A percentile compares a stretch with the other conserved stretches of the same genome.
These are phyloP conservation scores for Bettongia penicillata DNA, from an alignment of 2,113 vertebrate species.

Conservation along the genomic window DNA sequence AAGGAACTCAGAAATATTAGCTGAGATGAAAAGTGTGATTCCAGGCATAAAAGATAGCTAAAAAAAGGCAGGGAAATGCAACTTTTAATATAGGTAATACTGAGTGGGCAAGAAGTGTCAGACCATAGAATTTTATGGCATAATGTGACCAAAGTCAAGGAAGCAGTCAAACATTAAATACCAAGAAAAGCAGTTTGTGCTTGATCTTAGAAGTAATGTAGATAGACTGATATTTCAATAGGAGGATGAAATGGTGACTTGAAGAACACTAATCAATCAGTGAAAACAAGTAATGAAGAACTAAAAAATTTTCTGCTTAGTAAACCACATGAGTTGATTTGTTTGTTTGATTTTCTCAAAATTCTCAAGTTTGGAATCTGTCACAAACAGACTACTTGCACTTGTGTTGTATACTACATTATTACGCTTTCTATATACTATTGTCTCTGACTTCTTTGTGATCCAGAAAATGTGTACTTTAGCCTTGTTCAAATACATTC, in stretches of 20 bases:
- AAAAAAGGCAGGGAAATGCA: neutral
- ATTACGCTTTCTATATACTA: neutral
- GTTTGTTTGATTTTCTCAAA: neutral
- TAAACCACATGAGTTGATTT: neutral
- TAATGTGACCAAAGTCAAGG: neutral
- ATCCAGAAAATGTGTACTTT: neutral
- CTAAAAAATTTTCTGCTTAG: neutral
- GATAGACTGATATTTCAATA: neutral
- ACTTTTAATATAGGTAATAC: neutral
- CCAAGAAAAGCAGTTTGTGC: neutral
- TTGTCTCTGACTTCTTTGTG: constrained; percentile 9
- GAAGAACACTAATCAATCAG: neutral
- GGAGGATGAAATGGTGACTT: neutral
- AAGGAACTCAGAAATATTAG: neutral
- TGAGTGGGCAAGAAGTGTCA: neutral
- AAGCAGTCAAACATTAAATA: neutral
- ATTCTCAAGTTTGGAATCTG: neutral
- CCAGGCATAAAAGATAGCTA: neutral
- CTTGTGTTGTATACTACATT: neutral
- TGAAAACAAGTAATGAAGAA: neutral
- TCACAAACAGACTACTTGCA: neutral
- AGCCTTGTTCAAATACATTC: neutral
- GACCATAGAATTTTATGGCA: neutral
- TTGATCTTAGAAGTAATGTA: neutral
- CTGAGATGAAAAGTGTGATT: neutral